Base-by-base conservation (phyloP, 1,140 invertebrate species). In the Tetramorium parvispinum region DNA sequence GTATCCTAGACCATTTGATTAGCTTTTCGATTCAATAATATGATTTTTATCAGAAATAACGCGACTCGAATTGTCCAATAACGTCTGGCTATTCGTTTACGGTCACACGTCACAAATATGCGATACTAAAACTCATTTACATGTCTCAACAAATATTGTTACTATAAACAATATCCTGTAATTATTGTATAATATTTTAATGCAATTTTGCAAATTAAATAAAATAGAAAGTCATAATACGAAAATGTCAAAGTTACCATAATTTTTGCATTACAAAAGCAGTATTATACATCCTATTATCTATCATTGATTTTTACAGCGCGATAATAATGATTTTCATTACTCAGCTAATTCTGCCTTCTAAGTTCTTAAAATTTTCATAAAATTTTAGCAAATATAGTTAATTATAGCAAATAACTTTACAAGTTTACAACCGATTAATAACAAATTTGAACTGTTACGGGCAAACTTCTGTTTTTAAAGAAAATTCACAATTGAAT, bases 1-100 rank as follows among this genome's bases (percentile, higher is more conserved):
- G n/a, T 5, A 61, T 49, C 13, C 32, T 24, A 16, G 37, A 71
- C 4, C 37, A 43, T 71, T 59, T 82, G 24, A 81, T 46, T 81
- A 82, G 37, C 51, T 81, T 27, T 53, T 57, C 16, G 16, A 71
- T 46, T 71, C 21, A 16, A 55, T 11, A 0, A 24, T 49, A 16
- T 3, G 2, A 18, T 59, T 71, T 79, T 57, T 46, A 70, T 46
- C 16, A 13, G 13, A 21, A 68, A 18, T 68, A 66, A 79, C 13
- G n/a, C 43, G 43, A 37, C 10, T 49, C 27, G 18, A 79, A 8
- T n/a, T 0, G n/a, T 11, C 8, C 4, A 2, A 70, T 70, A 0
- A 5, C 10, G 18, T 63, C 2, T 40, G 3, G 13, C 18, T 68
- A 11, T 10, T 68, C n/a, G 13, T 40, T 81, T 55, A 70, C 18